These are phyloP conservation scores for Sphaeridia pumilis DNA, from an alignment of 2,888 invertebrate species.

Conservation along the genomic window DNA sequence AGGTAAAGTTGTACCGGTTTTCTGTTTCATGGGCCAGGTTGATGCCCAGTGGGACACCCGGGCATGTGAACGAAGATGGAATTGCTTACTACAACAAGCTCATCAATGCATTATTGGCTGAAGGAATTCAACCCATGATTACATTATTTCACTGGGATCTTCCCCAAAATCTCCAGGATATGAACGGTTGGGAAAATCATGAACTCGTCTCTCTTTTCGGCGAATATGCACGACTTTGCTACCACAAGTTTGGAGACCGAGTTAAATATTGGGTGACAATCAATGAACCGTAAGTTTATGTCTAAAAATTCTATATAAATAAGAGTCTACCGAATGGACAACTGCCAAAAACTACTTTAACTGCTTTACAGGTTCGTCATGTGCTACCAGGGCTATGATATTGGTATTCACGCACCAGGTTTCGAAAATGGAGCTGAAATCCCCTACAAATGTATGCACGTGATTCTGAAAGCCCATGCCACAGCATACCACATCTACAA, in stretches of 20 bases:
- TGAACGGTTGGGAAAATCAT: slow-evolving; percentile 18
- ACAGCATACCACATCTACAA: slow-evolving; percentile 52
- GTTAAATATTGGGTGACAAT: slow-evolving; percentile 19
- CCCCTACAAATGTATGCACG: slow-evolving; percentile 52
- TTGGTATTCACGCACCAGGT: slow-evolving; percentile 39
- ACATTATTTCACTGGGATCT: slow-evolving; percentile 24
- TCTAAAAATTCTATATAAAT: too few species aligned
- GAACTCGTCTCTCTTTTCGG: slow-evolving; percentile 13
- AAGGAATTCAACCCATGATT: slow-evolving; percentile 37
- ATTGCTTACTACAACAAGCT: slow-evolving; percentile 41
- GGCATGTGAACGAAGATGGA: slow-evolving; percentile 39
- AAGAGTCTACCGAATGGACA: too few species aligned
- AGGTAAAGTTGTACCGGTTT: slow-evolving; percentile 28
- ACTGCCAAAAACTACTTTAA: too few species aligned
- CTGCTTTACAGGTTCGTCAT: slow-evolving; percentile 38
- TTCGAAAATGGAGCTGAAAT: slow-evolving; percentile 46
- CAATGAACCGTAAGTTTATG: slow-evolving; percentile 40
- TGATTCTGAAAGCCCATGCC: slow-evolving; percentile 54
- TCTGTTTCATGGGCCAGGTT: slow-evolving; percentile 41
- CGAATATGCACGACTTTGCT: slow-evolving; percentile 16
- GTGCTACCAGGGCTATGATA: slow-evolving; percentile 47
- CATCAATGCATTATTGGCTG: slow-evolving; percentile 39
- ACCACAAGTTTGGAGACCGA: slow-evolving; percentile 14
- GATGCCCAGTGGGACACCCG: slow-evolving; percentile 39
- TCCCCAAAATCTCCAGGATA: slow-evolving; percentile 16